These are phyloP conservation scores for Lissocephala sabroskyi DNA, from an alignment of 2,888 invertebrate species.

Conservation along the genomic window DNA sequence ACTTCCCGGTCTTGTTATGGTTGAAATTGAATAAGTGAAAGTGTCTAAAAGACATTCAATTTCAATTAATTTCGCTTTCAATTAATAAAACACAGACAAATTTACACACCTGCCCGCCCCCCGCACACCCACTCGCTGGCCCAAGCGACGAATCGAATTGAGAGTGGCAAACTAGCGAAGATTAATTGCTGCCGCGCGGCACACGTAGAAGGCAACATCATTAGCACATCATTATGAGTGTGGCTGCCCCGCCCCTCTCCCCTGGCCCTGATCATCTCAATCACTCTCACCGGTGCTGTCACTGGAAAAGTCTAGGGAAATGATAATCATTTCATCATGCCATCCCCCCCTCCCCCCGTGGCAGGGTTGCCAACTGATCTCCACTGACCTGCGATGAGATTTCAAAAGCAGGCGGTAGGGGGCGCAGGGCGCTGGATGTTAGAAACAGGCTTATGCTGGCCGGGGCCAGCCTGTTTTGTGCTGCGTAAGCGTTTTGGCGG, in stretches of 20 bases:
- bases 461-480: constrained; percentile 49
- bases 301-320: too few species aligned
- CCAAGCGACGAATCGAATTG: not conserved
- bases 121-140: not conserved
- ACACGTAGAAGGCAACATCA: constrained; percentile 37
- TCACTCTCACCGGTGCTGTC: too few species aligned
- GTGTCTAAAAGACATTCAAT: constrained; percentile 54
- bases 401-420: constrained; percentile 27
- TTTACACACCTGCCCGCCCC: not conserved
- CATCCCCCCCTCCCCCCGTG: too few species aligned
- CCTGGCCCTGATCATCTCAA: too few species aligned
- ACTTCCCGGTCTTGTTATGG: too few species aligned
- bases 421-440: too few species aligned
- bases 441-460: too few species aligned
- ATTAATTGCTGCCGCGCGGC: constrained; percentile 42
- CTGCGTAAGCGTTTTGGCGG: constrained; percentile 48
- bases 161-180: constrained; percentile 25
- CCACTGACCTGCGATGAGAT: constrained; percentile 45
- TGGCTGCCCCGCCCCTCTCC: too few species aligned
- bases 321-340: too few species aligned
- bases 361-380: constrained; percentile 24
- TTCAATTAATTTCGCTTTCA: constrained; percentile 59
- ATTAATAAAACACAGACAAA: constrained; percentile 43
- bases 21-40: constrained; percentile 45
- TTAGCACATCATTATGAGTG: constrained; percentile 52